phyloP scores from a whole-genome alignment of 1,140 invertebrate species.

The Plodia interpunctella region DNA sequence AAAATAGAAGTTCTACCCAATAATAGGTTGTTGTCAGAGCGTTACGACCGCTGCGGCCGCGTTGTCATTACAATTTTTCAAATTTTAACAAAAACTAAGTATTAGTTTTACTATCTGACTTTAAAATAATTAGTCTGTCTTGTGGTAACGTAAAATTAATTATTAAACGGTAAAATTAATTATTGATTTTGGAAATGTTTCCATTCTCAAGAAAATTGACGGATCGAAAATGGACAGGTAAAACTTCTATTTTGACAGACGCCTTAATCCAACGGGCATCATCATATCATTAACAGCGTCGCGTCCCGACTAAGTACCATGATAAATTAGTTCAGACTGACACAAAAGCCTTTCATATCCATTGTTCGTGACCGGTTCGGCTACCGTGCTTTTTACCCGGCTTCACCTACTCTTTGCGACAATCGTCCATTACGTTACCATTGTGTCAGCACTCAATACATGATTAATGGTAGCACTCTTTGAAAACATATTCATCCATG shows the following conservation, averaged over 20 bases:
- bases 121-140: no score
- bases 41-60: no score
- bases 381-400: constrained; percentile 25
- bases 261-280: neutral
- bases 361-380: constrained; percentile 35
- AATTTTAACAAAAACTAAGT: no score
- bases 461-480: constrained; percentile 62
- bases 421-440: constrained; percentile 33
- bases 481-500: constrained; percentile 57
- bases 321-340: constrained; percentile 39
- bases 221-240: no score
- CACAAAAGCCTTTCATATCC: constrained; percentile 34
- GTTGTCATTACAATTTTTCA: no score
- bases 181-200: no score
- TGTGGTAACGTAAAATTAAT: no score
- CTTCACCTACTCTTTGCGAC: constrained; percentile 33
- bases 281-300: constrained; percentile 12
- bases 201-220: no score
- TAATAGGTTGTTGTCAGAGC: no score
- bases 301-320: constrained; percentile 21
- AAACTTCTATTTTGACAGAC: neutral
- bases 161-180: no score
- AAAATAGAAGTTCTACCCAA: no score
- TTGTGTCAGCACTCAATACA: constrained; percentile 60
- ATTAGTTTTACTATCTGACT: no score